A percentile compares a stretch with the other conserved stretches of the same genome.
phyloP scores from a whole-genome alignment of 2,888 invertebrate species.

The Patella depressa region DNA sequence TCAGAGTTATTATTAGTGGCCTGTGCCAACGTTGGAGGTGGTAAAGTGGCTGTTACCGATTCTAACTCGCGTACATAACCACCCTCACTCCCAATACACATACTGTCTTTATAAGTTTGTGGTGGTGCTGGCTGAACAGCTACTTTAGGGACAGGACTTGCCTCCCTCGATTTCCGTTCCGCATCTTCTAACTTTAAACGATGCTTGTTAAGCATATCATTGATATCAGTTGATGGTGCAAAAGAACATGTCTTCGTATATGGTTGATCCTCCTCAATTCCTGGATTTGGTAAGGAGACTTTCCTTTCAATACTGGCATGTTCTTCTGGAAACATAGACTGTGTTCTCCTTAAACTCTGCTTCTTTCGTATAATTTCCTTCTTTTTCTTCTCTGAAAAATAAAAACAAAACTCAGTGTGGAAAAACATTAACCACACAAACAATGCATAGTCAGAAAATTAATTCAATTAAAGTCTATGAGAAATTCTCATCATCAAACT shows the following conservation, averaged over 20 bases:
- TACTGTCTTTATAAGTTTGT: neutral
- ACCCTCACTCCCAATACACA: neutral
- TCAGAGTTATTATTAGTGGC: slow-evolving; percentile 24
- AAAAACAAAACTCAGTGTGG: slow-evolving; percentile 16
- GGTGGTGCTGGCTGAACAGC: neutral
- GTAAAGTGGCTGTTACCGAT: neutral
- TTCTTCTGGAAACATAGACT: slow-evolving; percentile 45
- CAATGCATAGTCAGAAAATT: too few species aligned
- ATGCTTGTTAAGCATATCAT: slow-evolving; percentile 33
- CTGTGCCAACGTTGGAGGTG: slow-evolving; percentile 4
- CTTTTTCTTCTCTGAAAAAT: slow-evolving; percentile 68
- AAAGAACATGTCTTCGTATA: too few species aligned
- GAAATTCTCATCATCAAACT: too few species aligned
- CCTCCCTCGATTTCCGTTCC: slow-evolving; percentile 13
- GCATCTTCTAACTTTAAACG: slow-evolving; percentile 31
- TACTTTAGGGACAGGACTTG: slow-evolving; percentile 14
- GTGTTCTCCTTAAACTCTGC: slow-evolving; percentile 45
- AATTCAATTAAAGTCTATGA: too few species aligned
- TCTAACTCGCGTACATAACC: slow-evolving; percentile 19
- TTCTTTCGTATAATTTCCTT: slow-evolving; percentile 71
- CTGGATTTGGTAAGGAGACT: neutral
- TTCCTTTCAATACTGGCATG: slow-evolving; percentile 1
- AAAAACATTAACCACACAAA: too few species aligned
- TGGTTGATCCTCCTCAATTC: too few species aligned
- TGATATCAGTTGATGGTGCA: neutral